A percentile compares a stretch with the other conserved stretches of the same genome.
Evolutionary conservation across 2,888 invertebrate genomes (phyloP).

Genomic region (Sphaerophoria taeniata): DNA sequence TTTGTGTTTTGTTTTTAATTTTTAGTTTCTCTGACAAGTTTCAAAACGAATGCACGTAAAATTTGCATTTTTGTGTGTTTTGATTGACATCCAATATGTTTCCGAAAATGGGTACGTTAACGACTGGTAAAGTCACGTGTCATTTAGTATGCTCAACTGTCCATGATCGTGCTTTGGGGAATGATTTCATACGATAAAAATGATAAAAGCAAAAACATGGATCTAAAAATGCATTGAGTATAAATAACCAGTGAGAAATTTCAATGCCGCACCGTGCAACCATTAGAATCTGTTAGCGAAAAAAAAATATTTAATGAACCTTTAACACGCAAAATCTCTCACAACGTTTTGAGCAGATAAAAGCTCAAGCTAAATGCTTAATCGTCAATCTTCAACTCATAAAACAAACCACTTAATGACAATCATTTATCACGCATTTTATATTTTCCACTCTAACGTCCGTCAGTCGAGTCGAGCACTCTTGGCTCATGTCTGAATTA

Average conservation of each 20-base stretch:
- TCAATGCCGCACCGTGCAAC: no score
- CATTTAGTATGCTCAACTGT: neutral
- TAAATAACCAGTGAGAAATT: no score
- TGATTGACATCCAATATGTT: conserved; percentile 48
- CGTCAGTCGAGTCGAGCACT: neutral
- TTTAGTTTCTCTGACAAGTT: conserved; percentile 50
- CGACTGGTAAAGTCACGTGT: conserved; percentile 32
- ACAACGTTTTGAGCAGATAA: no score
- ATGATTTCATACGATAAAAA: no score
- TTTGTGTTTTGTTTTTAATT: conserved; percentile 27
- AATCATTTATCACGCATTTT: conserved; percentile 57
- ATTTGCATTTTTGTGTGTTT: neutral
- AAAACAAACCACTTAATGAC: conserved; percentile 47
- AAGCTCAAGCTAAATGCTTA: conserved; percentile 53
- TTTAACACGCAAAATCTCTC: conserved; percentile 49
- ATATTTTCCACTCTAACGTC: conserved; percentile 42
- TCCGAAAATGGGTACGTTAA: conserved; percentile 56
- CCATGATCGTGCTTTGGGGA: no score
- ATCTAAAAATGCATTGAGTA: no score
- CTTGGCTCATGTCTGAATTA: conserved; percentile 17
- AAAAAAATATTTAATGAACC: neutral
- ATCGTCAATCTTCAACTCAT: conserved; percentile 53
- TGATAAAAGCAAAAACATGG: no score
- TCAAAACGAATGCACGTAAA: conserved; percentile 52
- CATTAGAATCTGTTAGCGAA: neutral